phyloP scores from a whole-genome alignment of 2,113 vertebrate species.

The Rutilus rutilus region DNA sequence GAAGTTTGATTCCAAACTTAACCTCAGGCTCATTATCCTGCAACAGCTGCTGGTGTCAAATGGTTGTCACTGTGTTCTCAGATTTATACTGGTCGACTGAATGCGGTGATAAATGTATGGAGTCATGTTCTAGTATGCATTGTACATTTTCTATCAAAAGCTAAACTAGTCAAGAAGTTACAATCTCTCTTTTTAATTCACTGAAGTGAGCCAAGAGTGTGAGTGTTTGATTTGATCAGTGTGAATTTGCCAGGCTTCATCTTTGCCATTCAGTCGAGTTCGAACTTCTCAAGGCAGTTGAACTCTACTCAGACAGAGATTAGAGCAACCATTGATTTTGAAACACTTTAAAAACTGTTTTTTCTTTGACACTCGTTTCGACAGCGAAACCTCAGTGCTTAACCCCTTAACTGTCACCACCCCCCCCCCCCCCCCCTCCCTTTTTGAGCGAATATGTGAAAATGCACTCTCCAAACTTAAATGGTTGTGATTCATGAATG shows the following conservation, averaged over 20 bases:
- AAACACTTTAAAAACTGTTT: slow-evolving; percentile 27
- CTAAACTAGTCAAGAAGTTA: background rate
- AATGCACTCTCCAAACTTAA: no score
- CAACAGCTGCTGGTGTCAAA: slow-evolving; percentile 36
- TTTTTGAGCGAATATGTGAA: no score
- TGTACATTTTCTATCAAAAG: background rate
- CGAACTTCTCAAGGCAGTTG: background rate
- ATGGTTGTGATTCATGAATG: no score
- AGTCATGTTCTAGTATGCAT: background rate
- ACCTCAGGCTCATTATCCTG: slow-evolving; percentile 7
- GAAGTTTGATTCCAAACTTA: slow-evolving; percentile 23
- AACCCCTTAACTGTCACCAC: no score
- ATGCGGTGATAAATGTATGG: background rate
- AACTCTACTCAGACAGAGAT: slow-evolving; percentile 15
- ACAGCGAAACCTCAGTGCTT: no score
- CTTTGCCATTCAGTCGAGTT: slow-evolving; percentile 18
- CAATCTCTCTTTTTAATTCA: slow-evolving; percentile 4
- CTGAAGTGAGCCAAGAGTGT: background rate
- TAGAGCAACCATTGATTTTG: slow-evolving; percentile 13
- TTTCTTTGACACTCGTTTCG: background rate
- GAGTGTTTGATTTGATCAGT: background rate
- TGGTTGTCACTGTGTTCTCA: slow-evolving; percentile 43
- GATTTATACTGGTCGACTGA: slow-evolving; percentile 8
- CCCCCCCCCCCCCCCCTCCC: no score
- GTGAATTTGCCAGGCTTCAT: slow-evolving; percentile 2